These are phyloP conservation scores for Chelmon rostratus DNA, from an alignment of 2,797 vertebrate species.

Conservation along the genomic window DNA sequence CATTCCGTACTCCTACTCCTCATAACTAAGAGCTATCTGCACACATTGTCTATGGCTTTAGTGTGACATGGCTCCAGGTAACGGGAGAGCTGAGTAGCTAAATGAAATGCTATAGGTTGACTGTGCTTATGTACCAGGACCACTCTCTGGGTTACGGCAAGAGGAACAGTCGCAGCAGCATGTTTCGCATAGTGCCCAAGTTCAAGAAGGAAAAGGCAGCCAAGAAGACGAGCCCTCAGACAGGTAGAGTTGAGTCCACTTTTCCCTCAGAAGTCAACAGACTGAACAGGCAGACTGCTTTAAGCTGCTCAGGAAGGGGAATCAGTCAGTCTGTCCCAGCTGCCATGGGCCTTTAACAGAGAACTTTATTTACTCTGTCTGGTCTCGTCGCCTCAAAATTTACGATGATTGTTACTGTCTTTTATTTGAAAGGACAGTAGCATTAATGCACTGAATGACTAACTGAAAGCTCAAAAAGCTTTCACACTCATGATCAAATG, in stretches of 20 bases:
- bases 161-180: constrained; percentile 95
- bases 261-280: constrained; percentile 21
- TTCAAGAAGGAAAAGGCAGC: constrained; percentile 98
- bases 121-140: constrained; percentile 89
- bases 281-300: constrained; percentile 2
- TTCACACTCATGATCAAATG: not conserved
- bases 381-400: not conserved
- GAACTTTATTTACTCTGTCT: not conserved
- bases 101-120: constrained; percentile 85
- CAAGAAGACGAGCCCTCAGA: constrained; percentile 94
- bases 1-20: not conserved
- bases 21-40: not conserved
- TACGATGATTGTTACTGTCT: not conserved
- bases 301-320: constrained; percentile 6
- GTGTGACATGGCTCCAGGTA: constrained; percentile 57
- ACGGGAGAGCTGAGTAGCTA: constrained; percentile 70
- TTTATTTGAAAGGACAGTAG: constrained; percentile 8
- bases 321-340: constrained; percentile 9
- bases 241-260: constrained; percentile 89
- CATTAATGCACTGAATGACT: not conserved
- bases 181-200: constrained; percentile 99
- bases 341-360: not conserved
- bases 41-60: constrained; percentile 13
- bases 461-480: not conserved
- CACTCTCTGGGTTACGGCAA: constrained; percentile 95